Evolutionary conservation across 2,888 invertebrate genomes (phyloP).

Genomic region (Eurytoma adleriae): DNA sequence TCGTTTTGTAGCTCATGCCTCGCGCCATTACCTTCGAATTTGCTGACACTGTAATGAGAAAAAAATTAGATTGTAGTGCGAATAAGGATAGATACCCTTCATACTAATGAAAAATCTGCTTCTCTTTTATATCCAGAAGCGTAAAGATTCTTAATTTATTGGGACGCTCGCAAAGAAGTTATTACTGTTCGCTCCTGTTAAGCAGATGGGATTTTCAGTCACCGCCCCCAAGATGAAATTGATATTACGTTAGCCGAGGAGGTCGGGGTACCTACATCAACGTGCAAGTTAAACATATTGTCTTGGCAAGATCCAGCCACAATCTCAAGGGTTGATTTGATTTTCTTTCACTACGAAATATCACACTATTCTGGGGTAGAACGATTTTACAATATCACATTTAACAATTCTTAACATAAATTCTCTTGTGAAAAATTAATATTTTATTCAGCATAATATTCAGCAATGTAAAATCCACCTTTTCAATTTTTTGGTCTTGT

Average conservation of each 20-base stretch:
- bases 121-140: background rate
- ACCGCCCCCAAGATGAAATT: background rate
- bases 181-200: background rate
- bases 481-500: too few relatives aligned
- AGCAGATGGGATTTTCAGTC: background rate
- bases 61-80: background rate
- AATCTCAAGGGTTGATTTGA: background rate
- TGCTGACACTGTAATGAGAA: constrained; percentile 51
- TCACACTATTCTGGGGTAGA: background rate
- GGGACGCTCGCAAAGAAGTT: background rate
- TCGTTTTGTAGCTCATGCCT: constrained; percentile 57
- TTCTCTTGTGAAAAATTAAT: background rate
- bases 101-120: background rate
- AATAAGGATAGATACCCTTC: background rate
- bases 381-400: background rate
- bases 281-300: background rate
- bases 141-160: background rate
- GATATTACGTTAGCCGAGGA: constrained; percentile 10
- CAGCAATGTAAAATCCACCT: too few relatives aligned
- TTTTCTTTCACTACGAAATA: background rate
- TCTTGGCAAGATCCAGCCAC: background rate
- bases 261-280: constrained; percentile 2
- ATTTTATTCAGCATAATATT: too few relatives aligned
- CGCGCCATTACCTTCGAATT: constrained; percentile 68
- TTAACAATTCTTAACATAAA: background rate